Evolutionary conservation across 2,888 invertebrate genomes (phyloP).

Genomic region (Caenorhabditis panamensis): DNA sequence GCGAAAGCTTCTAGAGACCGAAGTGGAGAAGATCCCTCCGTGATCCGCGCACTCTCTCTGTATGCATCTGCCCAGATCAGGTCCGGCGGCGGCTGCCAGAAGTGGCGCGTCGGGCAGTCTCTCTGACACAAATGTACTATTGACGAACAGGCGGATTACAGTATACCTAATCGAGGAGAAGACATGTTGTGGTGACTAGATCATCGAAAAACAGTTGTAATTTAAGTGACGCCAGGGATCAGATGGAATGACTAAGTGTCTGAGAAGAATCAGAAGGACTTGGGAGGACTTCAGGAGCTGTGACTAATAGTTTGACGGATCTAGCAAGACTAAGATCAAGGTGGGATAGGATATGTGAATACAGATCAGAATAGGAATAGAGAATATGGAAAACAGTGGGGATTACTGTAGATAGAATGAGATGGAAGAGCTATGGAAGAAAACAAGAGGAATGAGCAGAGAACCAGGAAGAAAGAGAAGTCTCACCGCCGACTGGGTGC

Average conservation of each 20-base stretch:
- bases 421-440: slow-evolving; percentile 3
- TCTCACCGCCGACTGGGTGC: slow-evolving; percentile 28
- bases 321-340: no score
- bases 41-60: slow-evolving; percentile 33
- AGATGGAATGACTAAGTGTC: neutral
- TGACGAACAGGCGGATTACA: slow-evolving; percentile 56
- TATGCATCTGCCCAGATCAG: slow-evolving; percentile 47
- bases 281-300: no score
- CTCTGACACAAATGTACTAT: slow-evolving; percentile 49
- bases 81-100: slow-evolving; percentile 54
- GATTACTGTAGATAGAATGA: no score
- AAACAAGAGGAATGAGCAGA: neutral
- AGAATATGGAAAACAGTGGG: no score
- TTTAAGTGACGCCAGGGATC: slow-evolving; percentile 21
- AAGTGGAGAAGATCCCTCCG: slow-evolving; percentile 3
- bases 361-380: no score
- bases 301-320: no score
- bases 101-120: slow-evolving; percentile 47
- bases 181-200: slow-evolving; percentile 36
- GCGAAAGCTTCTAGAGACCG: slow-evolving; percentile 39
- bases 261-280: neutral
- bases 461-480: slow-evolving; percentile 6
- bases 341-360: slow-evolving; percentile 10
- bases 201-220: slow-evolving; percentile 53
- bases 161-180: slow-evolving; percentile 26